Evolutionary conservation across 1,140 invertebrate species (phyloP).

Genomic region (Drosophila tropicalis): DNA sequence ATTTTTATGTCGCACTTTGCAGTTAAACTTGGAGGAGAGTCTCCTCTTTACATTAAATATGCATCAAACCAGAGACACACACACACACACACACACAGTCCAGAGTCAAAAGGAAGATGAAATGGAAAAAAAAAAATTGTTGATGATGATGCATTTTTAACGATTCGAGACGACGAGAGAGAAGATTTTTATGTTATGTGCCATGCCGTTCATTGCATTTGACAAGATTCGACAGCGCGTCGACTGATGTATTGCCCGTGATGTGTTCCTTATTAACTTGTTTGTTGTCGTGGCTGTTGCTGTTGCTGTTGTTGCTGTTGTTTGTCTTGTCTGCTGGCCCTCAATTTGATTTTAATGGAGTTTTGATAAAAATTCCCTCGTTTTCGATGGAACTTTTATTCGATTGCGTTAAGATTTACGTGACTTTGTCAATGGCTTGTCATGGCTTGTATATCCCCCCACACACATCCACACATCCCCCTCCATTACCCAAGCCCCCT

Average conservation of each 20-base stretch:
- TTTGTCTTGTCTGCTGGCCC: constrained; percentile 12
- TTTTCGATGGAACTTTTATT: constrained; percentile 10
- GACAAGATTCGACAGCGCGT: constrained; percentile 63
- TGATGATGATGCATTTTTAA: constrained; percentile 82
- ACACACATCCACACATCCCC: constrained; percentile 54
- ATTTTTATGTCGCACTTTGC: constrained; percentile 78
- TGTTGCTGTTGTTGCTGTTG: constrained; percentile 25
- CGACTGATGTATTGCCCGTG: constrained; percentile 46
- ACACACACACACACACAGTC: neutral
- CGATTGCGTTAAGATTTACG: constrained; percentile 12
- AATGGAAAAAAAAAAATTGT: constrained; percentile 32
- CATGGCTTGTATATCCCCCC: neutral
- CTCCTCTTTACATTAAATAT: constrained; percentile 76
- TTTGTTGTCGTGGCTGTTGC: constrained; percentile 15
- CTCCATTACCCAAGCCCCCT: too few relatives aligned
- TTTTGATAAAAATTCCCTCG: constrained; percentile 71
- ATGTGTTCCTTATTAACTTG: constrained; percentile 31
- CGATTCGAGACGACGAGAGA: constrained; percentile 64
- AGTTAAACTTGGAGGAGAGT: constrained; percentile 54
- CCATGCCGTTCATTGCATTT: constrained; percentile 49
- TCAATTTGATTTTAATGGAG: constrained; percentile 75
- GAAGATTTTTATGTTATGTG: constrained; percentile 68
- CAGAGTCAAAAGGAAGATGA: neutral
- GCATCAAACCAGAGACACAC: constrained; percentile 56
- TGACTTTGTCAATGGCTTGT: constrained; percentile 36